Evolutionary conservation across 1,140 invertebrate species (phyloP).

Genomic region (Trichogramma pretiosum): DNA sequence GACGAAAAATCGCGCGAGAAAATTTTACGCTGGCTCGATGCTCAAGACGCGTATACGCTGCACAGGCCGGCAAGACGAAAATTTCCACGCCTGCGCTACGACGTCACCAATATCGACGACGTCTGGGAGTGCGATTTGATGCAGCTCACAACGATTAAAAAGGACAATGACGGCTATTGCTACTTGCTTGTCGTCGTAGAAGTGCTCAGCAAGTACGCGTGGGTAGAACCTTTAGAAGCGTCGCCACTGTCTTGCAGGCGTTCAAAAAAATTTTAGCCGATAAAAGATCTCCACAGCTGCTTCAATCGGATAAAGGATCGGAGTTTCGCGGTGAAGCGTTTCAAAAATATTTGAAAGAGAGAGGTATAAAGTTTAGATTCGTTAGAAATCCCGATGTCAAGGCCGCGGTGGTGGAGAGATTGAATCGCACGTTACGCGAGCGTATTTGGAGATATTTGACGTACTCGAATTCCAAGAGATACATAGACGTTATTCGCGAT

Average conservation of each 20-base stretch:
- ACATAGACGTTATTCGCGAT: conserved; percentile 20
- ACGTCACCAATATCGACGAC: conserved; percentile 15
- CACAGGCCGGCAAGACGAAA: conserved; percentile 3
- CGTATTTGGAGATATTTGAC: conserved; percentile 23
- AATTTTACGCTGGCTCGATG: conserved; percentile 7
- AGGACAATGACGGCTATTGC: conserved; percentile 25
- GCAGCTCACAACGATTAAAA: conserved; percentile 24
- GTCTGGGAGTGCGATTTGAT: conserved; percentile 33
- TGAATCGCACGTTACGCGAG: conserved; percentile 21
- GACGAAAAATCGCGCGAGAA: neutral
- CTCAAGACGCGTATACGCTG: conserved; percentile 11
- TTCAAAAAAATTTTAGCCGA: conserved; percentile 1
- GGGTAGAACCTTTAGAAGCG: conserved; percentile 28
- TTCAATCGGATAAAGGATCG: conserved; percentile 18
- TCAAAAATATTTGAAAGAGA: conserved; percentile 17
- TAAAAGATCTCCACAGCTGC: neutral
- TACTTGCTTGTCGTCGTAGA: conserved; percentile 36
- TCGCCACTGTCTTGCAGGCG: neutral
- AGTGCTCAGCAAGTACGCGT: conserved; percentile 31
- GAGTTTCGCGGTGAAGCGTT: conserved; percentile 17
- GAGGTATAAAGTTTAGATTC: conserved; percentile 15
- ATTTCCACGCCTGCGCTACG: conserved; percentile 11
- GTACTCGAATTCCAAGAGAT: conserved; percentile 7
- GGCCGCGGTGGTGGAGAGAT: conserved; percentile 20
- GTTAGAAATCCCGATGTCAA: conserved; percentile 19